Base-by-base conservation (phyloP, 2,888 invertebrate genomes). In the Calameuta pallipes region DNA sequence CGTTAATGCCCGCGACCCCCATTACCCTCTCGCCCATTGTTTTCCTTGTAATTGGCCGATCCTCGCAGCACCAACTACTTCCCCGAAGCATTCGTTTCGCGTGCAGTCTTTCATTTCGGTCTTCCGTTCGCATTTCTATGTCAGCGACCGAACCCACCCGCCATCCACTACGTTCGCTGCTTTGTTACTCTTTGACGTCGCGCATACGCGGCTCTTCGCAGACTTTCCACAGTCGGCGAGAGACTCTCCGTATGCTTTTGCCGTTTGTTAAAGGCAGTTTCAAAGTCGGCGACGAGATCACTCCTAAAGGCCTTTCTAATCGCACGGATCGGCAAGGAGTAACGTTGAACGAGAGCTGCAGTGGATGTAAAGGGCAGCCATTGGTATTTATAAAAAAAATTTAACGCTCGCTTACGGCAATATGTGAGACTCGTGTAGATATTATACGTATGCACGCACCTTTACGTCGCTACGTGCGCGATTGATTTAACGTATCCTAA, bases 21-120 rank as follows among this genome's bases (percentile, higher is more conserved):
- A 86, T 87, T 87, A 86, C 84, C 86, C 86, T 85, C 80, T 80
- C 73, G 77, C 77, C 75, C 83, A 82, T 79, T 83, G 85, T 85
- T 85, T 80, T 81, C 80, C 80, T 81, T 82, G 80, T 87, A 87
- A 87, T 87, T 87, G 86, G 34, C 56, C 23, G 56, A 56, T 35
- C 68, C 71, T 71, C 75, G 41, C 68, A 69, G 76, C 75, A 81
- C 75, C 75, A 12, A 31, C 77, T 12, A 30, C 35, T 33, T 73
- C 76, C 56, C 33, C 56, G 68, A 77, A 36, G 37, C 77, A 30
- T 36, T 35, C 23, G 69, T 68, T 75, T 78, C 78, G 78, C 78
- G 73, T 74, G 41, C 68, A 68, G 75, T 74, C 74, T 78, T 77
- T 75, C n/a, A 3, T 36, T 36, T 34, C 75, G 41, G n/a, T 56